These are phyloP conservation scores for Talpa occidentalis DNA, from an alignment of 2,113 vertebrate genomes.

Conservation along the genomic window DNA sequence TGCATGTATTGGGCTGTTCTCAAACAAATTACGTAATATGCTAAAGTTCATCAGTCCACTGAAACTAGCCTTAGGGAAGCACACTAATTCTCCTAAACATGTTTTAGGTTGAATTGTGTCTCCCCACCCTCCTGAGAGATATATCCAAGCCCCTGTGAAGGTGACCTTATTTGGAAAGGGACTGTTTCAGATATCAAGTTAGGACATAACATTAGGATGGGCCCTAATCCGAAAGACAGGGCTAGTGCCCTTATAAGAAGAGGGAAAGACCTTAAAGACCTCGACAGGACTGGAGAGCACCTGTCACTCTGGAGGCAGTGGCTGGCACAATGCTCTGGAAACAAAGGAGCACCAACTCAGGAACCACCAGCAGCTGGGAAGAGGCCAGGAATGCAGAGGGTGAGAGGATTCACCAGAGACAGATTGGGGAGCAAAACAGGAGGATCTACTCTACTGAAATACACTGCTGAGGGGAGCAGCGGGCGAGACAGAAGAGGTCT, in stretches of 20 bases:
- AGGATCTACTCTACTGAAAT: too few relatives aligned
- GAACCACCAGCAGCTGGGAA: neutral
- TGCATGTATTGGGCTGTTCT: neutral
- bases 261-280: neutral
- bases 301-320: neutral
- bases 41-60: neutral
- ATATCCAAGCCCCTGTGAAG: neutral
- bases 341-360: neutral
- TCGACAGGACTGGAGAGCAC: neutral
- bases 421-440: too few relatives aligned
- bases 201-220: neutral
- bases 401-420: too few relatives aligned
- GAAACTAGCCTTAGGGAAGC: neutral
- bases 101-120: neutral
- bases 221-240: too few relatives aligned
- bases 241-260: neutral
- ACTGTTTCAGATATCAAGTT: neutral
- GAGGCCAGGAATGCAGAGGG: neutral
- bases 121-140: neutral
- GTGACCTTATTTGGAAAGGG: neutral
- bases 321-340: neutral
- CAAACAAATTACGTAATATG: neutral
- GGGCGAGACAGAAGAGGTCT: too few relatives aligned
- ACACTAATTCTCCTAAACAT: neutral
- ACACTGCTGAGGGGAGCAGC: too few relatives aligned